phyloP scores from a whole-genome alignment of 64 coral and sea anemone species.

The Pachyseris speciosa region DNA sequence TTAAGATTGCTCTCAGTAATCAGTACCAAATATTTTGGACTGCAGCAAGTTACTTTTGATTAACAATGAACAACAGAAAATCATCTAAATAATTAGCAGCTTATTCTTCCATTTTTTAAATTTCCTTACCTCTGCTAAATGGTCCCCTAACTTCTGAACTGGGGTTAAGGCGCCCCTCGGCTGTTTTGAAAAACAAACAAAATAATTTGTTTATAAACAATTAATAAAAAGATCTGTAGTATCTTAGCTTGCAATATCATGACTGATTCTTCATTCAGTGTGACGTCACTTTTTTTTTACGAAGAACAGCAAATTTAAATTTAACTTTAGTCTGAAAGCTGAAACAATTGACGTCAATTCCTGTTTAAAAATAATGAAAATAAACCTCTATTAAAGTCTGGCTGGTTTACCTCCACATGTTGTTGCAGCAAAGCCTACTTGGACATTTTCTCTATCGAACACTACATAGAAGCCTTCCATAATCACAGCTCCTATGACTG shows the following conservation, averaged over 20 bases:
- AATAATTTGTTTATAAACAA: neutral
- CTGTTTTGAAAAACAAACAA: constrained; percentile 38
- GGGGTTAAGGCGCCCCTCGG: constrained; percentile 94
- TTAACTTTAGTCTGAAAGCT: neutral
- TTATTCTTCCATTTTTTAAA: neutral
- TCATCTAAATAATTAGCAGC: too few species aligned
- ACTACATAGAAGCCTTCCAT: constrained; percentile 99
- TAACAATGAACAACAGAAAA: too few species aligned
- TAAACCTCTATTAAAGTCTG: neutral
- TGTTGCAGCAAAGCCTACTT: constrained; percentile 97
- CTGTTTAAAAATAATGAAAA: neutral
- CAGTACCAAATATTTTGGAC: too few species aligned
- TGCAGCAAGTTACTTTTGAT: too few species aligned
- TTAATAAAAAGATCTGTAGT: too few species aligned
- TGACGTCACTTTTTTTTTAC: too few species aligned
- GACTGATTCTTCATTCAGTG: too few species aligned
- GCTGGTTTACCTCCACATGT: constrained; percentile 92
- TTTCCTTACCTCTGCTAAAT: constrained; percentile 84
- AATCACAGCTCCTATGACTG: constrained; percentile 98
- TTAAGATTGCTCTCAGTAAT: neutral
- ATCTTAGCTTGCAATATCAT: too few species aligned
- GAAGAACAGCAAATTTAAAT: too few species aligned
- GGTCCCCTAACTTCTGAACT: constrained; percentile 97
- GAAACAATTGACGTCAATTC: neutral
- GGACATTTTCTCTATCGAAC: constrained; percentile 98